Evolutionary conservation across 2,113 vertebrate species (phyloP).

Genomic region (Galbula dea): DNA sequence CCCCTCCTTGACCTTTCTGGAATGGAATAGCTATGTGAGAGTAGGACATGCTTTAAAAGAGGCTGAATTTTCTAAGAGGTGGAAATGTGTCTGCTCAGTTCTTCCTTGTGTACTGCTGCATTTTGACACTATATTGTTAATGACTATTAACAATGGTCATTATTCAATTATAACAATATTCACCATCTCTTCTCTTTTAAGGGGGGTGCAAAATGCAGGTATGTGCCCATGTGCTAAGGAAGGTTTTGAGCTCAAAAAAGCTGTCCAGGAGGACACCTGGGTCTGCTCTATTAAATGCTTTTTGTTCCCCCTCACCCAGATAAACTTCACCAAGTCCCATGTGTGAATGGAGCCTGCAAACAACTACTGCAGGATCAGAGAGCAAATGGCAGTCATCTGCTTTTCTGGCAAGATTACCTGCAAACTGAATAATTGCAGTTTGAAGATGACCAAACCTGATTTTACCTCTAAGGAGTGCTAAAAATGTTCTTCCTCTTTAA

Average conservation of each 20-base stretch:
- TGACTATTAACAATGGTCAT: no score
- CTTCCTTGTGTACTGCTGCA: neutral
- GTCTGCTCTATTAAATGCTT: neutral
- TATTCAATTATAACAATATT: no score
- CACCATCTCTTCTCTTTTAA: neutral
- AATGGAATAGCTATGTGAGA: neutral
- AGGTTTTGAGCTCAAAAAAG: neutral
- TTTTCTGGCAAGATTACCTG: neutral
- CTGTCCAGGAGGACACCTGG: neutral
- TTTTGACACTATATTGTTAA: neutral
- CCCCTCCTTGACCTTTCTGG: neutral
- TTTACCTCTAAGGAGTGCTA: rapidly evolving
- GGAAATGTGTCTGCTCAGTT: neutral
- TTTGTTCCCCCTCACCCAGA: neutral
- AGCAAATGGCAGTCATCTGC: neutral
- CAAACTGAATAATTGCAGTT: neutral
- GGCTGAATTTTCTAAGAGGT: neutral
- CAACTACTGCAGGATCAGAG: neutral
- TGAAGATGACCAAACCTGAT: neutral
- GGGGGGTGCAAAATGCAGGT: neutral
- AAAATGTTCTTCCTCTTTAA: neutral
- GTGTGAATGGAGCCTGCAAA: neutral
- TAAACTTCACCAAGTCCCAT: neutral
- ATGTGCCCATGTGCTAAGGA: neutral
- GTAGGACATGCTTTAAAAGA: neutral